A percentile compares a stretch with the other conserved stretches of the same genome.
phyloP scores from a whole-genome alignment of 1,140 invertebrate species.

The Microplitis demolitor region DNA sequence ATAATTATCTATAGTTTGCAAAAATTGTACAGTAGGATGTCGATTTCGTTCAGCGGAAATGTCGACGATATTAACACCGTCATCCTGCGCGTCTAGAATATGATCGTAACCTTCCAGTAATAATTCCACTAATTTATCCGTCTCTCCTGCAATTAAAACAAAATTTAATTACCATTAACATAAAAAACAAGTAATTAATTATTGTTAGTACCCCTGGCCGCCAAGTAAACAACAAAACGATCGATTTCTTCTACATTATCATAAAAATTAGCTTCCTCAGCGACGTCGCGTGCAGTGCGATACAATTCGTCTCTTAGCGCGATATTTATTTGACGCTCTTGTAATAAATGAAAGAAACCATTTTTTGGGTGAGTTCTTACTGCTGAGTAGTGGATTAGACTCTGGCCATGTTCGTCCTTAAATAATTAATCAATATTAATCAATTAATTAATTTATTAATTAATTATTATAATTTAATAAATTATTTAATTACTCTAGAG shows the following conservation, averaged over 20 bases:
- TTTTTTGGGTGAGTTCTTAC: slow-evolving; percentile 76
- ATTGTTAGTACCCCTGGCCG: slow-evolving; percentile 69
- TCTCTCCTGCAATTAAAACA: slow-evolving; percentile 66
- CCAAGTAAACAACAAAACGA: slow-evolving; percentile 75
- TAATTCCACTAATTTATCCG: slow-evolving; percentile 76
- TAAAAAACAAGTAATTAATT: slow-evolving; percentile 16
- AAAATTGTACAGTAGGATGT: slow-evolving; percentile 68
- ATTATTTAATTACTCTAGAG: slow-evolving; percentile 62
- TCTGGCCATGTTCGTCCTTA: slow-evolving; percentile 86
- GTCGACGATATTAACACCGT: slow-evolving; percentile 70
- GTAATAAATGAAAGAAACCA: slow-evolving; percentile 75
- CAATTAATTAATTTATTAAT: not conserved
- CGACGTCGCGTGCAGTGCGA: slow-evolving; percentile 85
- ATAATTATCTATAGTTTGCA: slow-evolving; percentile 72
- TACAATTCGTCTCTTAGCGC: slow-evolving; percentile 81
- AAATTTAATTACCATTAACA: not conserved
- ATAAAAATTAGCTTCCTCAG: slow-evolving; percentile 73
- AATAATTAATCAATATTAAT: slow-evolving; percentile 21
- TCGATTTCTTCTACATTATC: slow-evolving; percentile 86
- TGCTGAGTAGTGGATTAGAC: slow-evolving; percentile 86
- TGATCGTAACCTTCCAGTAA: slow-evolving; percentile 86
- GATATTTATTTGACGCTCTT: slow-evolving; percentile 78
- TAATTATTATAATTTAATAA: not conserved
- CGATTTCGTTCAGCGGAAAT: slow-evolving; percentile 70
- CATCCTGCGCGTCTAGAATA: slow-evolving; percentile 78